Base-by-base conservation (phyloP, 1,140 invertebrate genomes). In the Zaprionus taronus region DNA sequence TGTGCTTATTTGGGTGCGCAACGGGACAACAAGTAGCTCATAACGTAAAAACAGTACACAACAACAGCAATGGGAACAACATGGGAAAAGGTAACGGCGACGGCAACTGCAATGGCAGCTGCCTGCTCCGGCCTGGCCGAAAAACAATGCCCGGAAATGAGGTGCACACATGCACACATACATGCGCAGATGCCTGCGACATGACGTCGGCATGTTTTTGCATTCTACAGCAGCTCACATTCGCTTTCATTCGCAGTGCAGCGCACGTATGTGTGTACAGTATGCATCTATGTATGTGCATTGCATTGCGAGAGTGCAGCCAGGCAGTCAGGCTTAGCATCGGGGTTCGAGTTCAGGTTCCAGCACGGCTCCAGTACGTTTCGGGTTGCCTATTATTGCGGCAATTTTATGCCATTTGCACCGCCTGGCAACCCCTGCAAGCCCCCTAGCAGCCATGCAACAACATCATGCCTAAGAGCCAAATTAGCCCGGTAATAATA, bases 71-170 rank as follows among this genome's bases (percentile, higher is more conserved):
- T 41, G 51, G 51, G 26, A 51, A 63, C 31, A 49, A 22, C 41
- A 70, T 11, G 61, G 24, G 36, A 31, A 31, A 47, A 24, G 61
- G 72, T 36, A 63, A 66, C 44, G 60, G 65, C 20, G 31, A 34
- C 31, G 31, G 31, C 31, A 34, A 34, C 31, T 31, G 28, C 28
- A 31, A 38, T 15, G 36, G 12, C 36, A 47, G 74, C 56, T 53
- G 34, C 41, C 41, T 47, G 41, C 41, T 47, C 65, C 51, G 47
- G 22, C 38, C 60, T 53, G 55, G 51, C 51, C 63, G 65, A 60
- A 90, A 89, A 89, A 89, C 85, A 89, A 89, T 89, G 81, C 55
- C 81, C 79, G 85, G 85, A 89, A 89, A 89, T 89, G 85, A 91
- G 85, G 72, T 82, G 80, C 73, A 85, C 68, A 77, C 82, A 90